Percentiles rank a stretch among this genome's conserved stretches.
Evolutionary conservation across 2,797 vertebrate genomes (phyloP).

Genomic region (Antennarius maculatus): DNA sequence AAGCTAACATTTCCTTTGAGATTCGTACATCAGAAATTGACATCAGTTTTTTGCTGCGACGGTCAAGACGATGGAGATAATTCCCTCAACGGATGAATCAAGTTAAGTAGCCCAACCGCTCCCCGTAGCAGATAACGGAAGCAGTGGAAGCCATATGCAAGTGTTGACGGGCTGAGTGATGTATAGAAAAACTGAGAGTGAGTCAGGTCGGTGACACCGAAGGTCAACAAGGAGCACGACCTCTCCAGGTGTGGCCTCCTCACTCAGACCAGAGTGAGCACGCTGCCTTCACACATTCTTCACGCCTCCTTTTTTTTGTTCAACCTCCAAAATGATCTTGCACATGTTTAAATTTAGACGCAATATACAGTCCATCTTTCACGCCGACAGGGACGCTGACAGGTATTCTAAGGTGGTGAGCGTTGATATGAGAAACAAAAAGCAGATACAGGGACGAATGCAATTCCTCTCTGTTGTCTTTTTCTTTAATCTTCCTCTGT

Average conservation of each 20-base stretch:
- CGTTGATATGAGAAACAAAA: constrained; percentile 58
- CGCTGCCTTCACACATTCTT: constrained; percentile 7
- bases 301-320: neutral
- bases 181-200: constrained; percentile 48
- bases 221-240: constrained; percentile 72
- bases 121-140: constrained; percentile 44
- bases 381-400: constrained; percentile 32
- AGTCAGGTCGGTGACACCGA: constrained; percentile 46
- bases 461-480: constrained; percentile 51
- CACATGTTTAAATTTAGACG: constrained; percentile 49
- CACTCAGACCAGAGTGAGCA: constrained; percentile 27
- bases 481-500: constrained; percentile 61
- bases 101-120: constrained; percentile 34
- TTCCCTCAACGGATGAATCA: constrained; percentile 55
- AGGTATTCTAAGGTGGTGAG: constrained; percentile 65
- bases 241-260: constrained; percentile 75
- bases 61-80: constrained; percentile 25
- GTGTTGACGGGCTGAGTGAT: constrained; percentile 72
- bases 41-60: constrained; percentile 22
- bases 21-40: constrained; percentile 22
- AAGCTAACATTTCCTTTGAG: constrained; percentile 27
- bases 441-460: constrained; percentile 54
- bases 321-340: constrained; percentile 21
- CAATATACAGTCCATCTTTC: constrained; percentile 48
- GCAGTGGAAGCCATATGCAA: constrained; percentile 41